Percentiles rank a stretch among this genome's conserved stretches.
These are phyloP conservation scores for Sylvicola cinctus DNA, from an alignment of 2,888 invertebrate species.

Conservation along the genomic window DNA sequence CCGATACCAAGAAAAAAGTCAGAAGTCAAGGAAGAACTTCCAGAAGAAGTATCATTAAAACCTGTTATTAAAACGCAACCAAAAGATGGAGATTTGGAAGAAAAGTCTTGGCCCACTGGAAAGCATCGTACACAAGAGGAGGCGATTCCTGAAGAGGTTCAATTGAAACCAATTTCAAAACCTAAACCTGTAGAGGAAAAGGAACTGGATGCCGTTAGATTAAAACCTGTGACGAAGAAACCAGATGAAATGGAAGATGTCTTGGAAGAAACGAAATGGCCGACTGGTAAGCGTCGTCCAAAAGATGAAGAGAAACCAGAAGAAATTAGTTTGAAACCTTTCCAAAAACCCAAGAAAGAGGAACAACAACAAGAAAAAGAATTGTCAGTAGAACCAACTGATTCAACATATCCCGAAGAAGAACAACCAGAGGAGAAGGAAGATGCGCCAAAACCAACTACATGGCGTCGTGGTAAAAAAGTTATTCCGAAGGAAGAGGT, in stretches of 20 bases:
- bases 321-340: conserved; percentile 17
- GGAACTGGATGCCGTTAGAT: conserved; percentile 4
- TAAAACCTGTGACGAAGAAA: too few species aligned
- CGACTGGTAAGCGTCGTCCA: conserved; percentile 10
- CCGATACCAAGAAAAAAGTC: conserved; percentile 20
- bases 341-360: conserved; percentile 11
- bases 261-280: conserved; percentile 10
- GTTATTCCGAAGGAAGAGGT: conserved; percentile 13
- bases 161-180: conserved; percentile 9
- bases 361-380: conserved; percentile 13
- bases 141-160: conserved; percentile 10
- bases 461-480: conserved; percentile 5
- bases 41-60: too few species aligned
- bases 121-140: neutral
- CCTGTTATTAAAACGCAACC: too few species aligned
- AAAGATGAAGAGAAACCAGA: conserved; percentile 12
- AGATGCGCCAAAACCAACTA: conserved; percentile 11
- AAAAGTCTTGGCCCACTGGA: too few species aligned
- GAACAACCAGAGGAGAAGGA: conserved; percentile 9
- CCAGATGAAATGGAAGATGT: conserved; percentile 12
- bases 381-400: conserved; percentile 11
- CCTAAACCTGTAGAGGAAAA: conserved; percentile 11
- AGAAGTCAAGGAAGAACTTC: conserved; percentile 8
- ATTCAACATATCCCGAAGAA: conserved; percentile 10
- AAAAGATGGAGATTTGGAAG: too few species aligned